phyloP scores from a whole-genome alignment of 2,888 invertebrate genomes.

The Sialis fuliginosa region DNA sequence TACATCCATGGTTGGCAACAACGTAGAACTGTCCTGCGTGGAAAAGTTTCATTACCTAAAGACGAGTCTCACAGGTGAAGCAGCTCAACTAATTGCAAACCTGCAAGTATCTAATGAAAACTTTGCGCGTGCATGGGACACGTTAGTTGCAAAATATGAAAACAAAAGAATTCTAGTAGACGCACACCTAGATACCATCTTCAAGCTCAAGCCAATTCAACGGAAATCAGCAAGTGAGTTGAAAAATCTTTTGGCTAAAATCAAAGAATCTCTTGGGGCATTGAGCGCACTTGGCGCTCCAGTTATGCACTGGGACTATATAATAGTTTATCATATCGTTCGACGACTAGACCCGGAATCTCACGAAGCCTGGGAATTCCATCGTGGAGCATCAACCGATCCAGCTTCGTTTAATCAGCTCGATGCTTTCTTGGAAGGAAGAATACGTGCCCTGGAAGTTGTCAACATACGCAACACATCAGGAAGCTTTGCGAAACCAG shows the following conservation, averaged over 20 bases:
- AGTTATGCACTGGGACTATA: background rate
- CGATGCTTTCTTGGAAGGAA: background rate
- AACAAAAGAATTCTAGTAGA: constrained; percentile 8
- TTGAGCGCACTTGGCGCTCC: background rate
- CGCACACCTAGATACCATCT: constrained; percentile 7
- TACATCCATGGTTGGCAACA: constrained; percentile 4
- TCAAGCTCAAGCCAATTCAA: constrained; percentile 2
- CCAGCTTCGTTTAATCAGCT: background rate
- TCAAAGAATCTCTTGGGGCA: no score
- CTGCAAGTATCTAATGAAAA: constrained; percentile 6
- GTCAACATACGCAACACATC: background rate
- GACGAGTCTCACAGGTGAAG: constrained; percentile 7
- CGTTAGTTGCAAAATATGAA: constrained; percentile 7
- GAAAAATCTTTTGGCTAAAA: background rate
- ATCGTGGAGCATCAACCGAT: background rate
- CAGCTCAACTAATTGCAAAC: constrained; percentile 7
- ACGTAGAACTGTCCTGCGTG: constrained; percentile 4
- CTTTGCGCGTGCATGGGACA: constrained; percentile 8
- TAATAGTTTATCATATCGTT: background rate
- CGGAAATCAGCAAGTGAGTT: background rate
- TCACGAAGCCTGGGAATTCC: background rate
- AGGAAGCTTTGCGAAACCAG: background rate
- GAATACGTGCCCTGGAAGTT: background rate
- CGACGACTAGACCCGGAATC: background rate
- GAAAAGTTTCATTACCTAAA: constrained; percentile 9